Evolutionary conservation across 2,113 vertebrate species (phyloP).

Genomic region (Pithys albifrons): DNA sequence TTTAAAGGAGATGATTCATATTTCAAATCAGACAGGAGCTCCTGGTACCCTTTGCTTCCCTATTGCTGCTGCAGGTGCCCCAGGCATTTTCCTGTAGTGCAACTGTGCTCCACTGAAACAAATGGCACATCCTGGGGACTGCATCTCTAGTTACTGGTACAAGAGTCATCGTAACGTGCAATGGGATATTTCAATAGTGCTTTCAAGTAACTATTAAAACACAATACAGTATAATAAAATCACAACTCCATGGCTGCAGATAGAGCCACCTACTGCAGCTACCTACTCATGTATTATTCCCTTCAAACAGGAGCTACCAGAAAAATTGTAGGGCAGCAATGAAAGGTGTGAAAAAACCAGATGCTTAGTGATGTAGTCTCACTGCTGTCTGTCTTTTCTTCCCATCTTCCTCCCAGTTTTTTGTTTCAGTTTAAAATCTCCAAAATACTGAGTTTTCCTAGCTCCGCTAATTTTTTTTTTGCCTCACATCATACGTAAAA

Average conservation of each 20-base stretch:
- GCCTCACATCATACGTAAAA: not conserved
- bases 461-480: not conserved
- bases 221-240: slow-evolving; percentile 43
- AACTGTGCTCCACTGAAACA: slow-evolving; percentile 62
- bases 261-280: not conserved
- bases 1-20: not conserved
- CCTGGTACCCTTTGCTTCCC: slow-evolving; percentile 33
- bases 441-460: not conserved
- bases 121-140: slow-evolving; percentile 59
- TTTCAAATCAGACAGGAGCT: slow-evolving; percentile 21
- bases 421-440: not conserved
- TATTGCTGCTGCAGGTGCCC: slow-evolving; percentile 6
- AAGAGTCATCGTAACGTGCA: slow-evolving; percentile 32
- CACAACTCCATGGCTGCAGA: slow-evolving; percentile 5
- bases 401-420: not conserved
- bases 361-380: not conserved
- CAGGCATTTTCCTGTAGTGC: slow-evolving; percentile 57
- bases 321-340: not conserved
- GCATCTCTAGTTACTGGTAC: slow-evolving; percentile 58
- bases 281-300: not conserved
- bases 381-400: not conserved
- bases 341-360: not conserved
- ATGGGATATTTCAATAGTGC: slow-evolving; percentile 25
- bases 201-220: slow-evolving; percentile 56
- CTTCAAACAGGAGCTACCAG: not conserved